Conservation (phyloP, 2,113 vertebrate genomes). For the Platichthys flesus region DNA sequence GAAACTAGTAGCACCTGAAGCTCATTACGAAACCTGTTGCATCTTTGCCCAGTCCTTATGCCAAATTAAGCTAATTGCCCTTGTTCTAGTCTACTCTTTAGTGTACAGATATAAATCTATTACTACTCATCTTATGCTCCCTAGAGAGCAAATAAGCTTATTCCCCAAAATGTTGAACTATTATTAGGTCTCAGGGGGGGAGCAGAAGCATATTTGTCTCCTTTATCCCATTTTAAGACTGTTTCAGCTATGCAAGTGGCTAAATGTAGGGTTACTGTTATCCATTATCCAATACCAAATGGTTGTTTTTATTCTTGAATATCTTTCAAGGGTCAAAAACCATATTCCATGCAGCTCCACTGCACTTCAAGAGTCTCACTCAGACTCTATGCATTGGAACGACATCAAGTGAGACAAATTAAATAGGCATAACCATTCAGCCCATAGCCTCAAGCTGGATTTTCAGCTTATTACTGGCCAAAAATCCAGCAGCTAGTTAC, state of each 20-base stretch:
- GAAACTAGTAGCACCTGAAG: not conserved
- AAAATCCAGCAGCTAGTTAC: constrained; percentile 1
- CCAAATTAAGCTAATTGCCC: not conserved
- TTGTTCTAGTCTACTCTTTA: not conserved
- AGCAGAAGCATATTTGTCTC: not conserved
- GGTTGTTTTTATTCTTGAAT: not conserved
- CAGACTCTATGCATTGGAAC: constrained; percentile 11
- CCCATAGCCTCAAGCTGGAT: constrained; percentile 26
- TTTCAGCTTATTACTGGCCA: constrained; percentile 23
- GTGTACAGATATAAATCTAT: not conserved
- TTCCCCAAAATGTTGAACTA: no score
- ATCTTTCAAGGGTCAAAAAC: constrained; percentile 31
- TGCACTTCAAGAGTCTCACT: constrained; percentile 2
- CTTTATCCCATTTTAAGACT: not conserved
- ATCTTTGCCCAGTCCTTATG: not conserved
- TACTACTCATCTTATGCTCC: no score
- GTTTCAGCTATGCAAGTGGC: not conserved
- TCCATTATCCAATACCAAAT: not conserved
- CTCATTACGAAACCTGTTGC: not conserved
- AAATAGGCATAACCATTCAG: constrained; percentile 38
- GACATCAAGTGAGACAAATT: constrained; percentile 15
- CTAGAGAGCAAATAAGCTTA: no score
- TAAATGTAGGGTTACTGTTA: not conserved
- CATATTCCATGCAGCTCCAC: not conserved
- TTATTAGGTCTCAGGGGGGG: no score